Evolutionary conservation across 2,888 invertebrate species (phyloP), one percentile per base, ranked within the genome.

Genomic region (Poecilobothrus nobilitatus): DNA sequence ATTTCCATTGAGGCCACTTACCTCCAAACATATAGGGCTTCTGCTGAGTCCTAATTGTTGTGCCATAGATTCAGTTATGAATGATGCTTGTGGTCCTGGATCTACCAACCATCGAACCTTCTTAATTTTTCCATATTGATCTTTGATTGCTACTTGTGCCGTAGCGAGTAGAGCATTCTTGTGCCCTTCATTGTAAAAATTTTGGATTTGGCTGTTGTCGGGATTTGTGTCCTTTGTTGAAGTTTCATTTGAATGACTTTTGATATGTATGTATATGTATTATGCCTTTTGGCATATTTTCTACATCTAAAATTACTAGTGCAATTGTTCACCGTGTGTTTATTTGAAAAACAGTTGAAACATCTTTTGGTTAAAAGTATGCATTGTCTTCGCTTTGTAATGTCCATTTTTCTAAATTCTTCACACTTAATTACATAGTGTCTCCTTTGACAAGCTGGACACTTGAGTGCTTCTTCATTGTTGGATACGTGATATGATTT

Each of bases 311-410:
- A 12, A 4, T 21, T 66, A 8, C 10, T 66, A 4, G 12, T n/a
- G 33, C 65, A 65, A 7, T 27, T 27, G 10, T n/a, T 8, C 5
- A 33, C 53, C 5, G 3, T 4, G 10, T 61, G 66, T 66, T 66
- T 66, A 15, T 44, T 66, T 27, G 66, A 66, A 66, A 66, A 66
- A 22, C 66, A 66, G 61, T 66, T 66, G 9, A 66, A 18, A 61
- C 66, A 66, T 6, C 66, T 7, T 5, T 22, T 15, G 44, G 41
- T 6, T 22, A n/a, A n/a, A n/a, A n/a, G n/a, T n/a, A n/a, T n/a
- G n/a, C n/a, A n/a, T n/a, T n/a, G n/a, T n/a, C n/a, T 21, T 9
- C 66, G 41, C 18, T 44, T 44, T 21, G n/a, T 18, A 15, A 53
- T 8, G 44, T 44, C 44, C 66, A 66, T 66, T 1, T 22, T 4